These are phyloP conservation scores for Seriola rivoliana DNA, from an alignment of 2,113 vertebrate species.

Conservation along the genomic window DNA sequence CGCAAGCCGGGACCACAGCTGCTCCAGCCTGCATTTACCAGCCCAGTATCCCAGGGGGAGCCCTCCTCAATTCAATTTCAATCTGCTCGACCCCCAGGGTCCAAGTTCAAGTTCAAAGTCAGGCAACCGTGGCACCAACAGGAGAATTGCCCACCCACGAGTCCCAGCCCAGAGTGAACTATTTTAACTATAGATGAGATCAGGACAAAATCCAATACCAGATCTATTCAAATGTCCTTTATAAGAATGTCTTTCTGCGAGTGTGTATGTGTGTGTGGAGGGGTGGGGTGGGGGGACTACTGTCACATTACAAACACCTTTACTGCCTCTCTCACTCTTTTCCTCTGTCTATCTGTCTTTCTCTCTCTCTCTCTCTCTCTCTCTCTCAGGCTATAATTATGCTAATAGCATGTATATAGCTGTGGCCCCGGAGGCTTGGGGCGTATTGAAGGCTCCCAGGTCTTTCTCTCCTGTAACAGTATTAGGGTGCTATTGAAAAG, in stretches of 20 bases:
- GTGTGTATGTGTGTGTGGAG: conserved; percentile 14
- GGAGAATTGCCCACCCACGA: conserved; percentile 93
- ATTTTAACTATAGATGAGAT: conserved; percentile 68
- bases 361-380: conserved; percentile 48
- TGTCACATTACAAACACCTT: conserved; percentile 80
- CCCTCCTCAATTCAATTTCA: conserved; percentile 96
- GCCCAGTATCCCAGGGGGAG: conserved; percentile 90
- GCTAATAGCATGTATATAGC: conserved; percentile 98
- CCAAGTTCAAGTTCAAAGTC: conserved; percentile 98
- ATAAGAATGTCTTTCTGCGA: conserved; percentile 55
- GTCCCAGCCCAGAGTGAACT: conserved; percentile 60
- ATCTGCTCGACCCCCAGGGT: conserved; percentile 87
- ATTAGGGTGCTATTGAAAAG: conserved; percentile 88
- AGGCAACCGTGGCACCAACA: conserved; percentile 90
- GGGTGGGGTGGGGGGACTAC: conserved; percentile 7
- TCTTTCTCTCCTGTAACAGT: conserved; percentile 88
- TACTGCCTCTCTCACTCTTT: conserved; percentile 60
- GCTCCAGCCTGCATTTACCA: conserved; percentile 74
- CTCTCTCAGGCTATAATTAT: conserved; percentile 94
- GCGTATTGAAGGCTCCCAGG: conserved; percentile 92
- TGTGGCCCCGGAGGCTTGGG: conserved; percentile 92
- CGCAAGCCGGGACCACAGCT: conserved; percentile 56
- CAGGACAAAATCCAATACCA: conserved; percentile 70
- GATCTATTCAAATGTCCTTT: conserved; percentile 73
- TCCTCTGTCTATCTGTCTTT: conserved; percentile 58